phyloP scores from a whole-genome alignment of 1,140 invertebrate species.

The Trichogramma pretiosum region DNA sequence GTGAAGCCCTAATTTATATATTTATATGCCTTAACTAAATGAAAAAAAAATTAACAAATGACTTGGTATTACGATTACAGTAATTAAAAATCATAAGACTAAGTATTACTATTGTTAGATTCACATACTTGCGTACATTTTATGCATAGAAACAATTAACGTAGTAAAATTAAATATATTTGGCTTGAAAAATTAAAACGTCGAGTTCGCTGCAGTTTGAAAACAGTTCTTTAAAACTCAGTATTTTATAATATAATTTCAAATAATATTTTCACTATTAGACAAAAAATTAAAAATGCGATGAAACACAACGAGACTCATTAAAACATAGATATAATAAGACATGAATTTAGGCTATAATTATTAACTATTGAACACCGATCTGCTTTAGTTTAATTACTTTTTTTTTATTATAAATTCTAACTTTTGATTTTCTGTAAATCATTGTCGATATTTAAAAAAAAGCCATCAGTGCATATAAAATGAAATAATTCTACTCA shows the following conservation, averaged over 20 bases:
- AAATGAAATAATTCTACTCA: constrained; percentile 47
- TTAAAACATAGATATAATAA: too few species aligned
- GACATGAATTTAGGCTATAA: too few species aligned
- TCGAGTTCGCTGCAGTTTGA: too few species aligned
- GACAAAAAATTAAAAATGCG: constrained; percentile 12
- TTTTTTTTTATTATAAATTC: too few species aligned
- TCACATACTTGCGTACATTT: constrained; percentile 3
- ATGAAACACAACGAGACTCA: constrained; percentile 17
- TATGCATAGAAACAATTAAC: constrained; percentile 3
- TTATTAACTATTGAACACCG: constrained; percentile 46
- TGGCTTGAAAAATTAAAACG: constrained; percentile 15
- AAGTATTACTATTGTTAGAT: constrained; percentile 12
- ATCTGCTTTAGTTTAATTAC: constrained; percentile 25
- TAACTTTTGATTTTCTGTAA: too few species aligned
- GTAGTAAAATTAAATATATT: constrained; percentile 16
- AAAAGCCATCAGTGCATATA: constrained; percentile 49
- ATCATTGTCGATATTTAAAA: constrained; percentile 46
- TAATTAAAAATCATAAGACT: constrained; percentile 17
- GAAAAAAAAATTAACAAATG: constrained; percentile 18
- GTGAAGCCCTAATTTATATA: too few species aligned
- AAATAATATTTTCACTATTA: too few species aligned
- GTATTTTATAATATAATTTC: too few species aligned
- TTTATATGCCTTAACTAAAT: constrained; percentile 15
- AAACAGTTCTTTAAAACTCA: too few species aligned
- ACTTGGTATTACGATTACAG: constrained; percentile 18